Percentiles rank a stretch among this genome's conserved stretches.
Conservation (phyloP, 2,797 vertebrate species). For the Pteronotus mesoamericanus region DNA sequence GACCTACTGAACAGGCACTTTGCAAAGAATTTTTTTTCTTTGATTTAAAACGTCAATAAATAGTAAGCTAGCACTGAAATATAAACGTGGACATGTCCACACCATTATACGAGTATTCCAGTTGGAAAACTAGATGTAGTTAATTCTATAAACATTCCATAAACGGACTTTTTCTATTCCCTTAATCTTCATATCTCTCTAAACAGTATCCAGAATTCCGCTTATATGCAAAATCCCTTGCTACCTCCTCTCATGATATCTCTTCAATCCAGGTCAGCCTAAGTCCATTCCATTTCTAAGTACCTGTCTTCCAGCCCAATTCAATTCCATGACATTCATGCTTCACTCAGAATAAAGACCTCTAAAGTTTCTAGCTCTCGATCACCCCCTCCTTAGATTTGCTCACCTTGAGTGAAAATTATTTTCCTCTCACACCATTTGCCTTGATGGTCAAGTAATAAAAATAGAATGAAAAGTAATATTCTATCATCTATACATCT, state of each 20-base stretch:
- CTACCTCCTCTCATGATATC: background rate
- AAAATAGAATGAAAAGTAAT: background rate
- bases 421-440: background rate
- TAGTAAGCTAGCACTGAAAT: background rate
- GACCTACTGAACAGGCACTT: background rate
- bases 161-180: background rate
- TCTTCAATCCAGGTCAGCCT: background rate
- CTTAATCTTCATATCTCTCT: background rate
- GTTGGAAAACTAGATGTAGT: background rate
- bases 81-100: background rate
- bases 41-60: background rate
- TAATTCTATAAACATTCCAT: background rate
- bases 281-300: background rate
- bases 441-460: background rate
- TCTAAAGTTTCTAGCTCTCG: background rate
- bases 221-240: background rate
- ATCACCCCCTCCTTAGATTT: background rate
- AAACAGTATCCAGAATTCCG: background rate
- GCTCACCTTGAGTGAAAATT: background rate
- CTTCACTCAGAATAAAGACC: background rate
- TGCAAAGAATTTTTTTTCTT: background rate
- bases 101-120: background rate
- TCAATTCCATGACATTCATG: background rate
- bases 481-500: background rate
- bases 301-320: background rate